Base-by-base conservation (phyloP, 2,113 vertebrate genomes). In the Platichthys stellatus region DNA sequence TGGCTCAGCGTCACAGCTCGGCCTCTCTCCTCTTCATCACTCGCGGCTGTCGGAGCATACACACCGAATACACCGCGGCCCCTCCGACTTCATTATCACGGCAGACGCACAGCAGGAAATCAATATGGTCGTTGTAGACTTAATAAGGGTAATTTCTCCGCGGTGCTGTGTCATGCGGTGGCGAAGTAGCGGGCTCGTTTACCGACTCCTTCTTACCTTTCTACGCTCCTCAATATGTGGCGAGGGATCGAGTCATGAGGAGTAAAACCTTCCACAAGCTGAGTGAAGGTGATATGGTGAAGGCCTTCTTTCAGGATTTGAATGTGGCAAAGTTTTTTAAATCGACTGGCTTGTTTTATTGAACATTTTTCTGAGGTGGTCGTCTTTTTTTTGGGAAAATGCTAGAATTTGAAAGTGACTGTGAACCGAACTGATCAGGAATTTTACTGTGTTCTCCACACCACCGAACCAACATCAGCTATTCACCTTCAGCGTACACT, bases 81-180 rank as follows among this genome's bases (percentile, higher is more conserved):
- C 20, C 54, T 15, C 17, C 76, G 87, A 89, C 83, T 87, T 85
- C 84, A 87, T 90, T 82, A 85, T 66, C 70, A 82, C 77, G 75
- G 77, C 71, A 78, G 77, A 80, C 81, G 35, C 71, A 58, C 71
- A 45, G 57, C 40, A 74, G 61, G 63, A 88, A 90, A 90, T 90
- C 89, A 63, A 92, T 90, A 40, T 66, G 74, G 69, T 81, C 51
- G 58, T 90, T 88, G 78, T 86, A 78, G 83, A 88, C 80, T 86
- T 82, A 86, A 88, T 90, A 85, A 87, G 86, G 70, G 76, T 85
- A 73, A 85, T 86, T 88, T 90, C 75, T 84, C 72, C n/a, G 26
- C 15, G 2, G 74, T 15, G 23, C 70, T 51, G n/a, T 64, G 56
- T 84, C 60, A 45, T 18, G 70, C 5, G 4, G 14, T 11, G 17